Base-by-base conservation (phyloP, 1,140 invertebrate genomes). In the Drosophila subpulchrella region DNA sequence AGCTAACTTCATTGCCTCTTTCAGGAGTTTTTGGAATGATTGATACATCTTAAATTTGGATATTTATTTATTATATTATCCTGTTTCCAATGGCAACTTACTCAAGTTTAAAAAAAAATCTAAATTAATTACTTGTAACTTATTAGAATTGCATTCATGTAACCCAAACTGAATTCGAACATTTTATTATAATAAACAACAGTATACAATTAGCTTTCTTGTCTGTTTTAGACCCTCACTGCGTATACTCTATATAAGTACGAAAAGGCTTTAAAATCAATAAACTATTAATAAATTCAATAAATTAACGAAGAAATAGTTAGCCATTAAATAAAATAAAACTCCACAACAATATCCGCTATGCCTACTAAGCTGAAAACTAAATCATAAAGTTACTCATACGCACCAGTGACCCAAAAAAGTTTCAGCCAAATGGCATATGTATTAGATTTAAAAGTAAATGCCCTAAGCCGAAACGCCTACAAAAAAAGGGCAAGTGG, bases 391-490 rank as follows among this genome's bases (percentile, higher is more conserved):
- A 56, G 13, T 82, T 66, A 82, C 79, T 78, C 75, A 82, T 78
- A 83, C 80, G 80, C 80, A 82, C 80, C 70, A 70, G 59, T 82
- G 80, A 83, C 75, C 79, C 47, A 66, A 65, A 82, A 75, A 58
- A 47, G 50, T 13, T n/a, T n/a, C 8, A 24, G 63, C 61, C 62
- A 54, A 67, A 68, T 47, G n/a, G 4, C 24, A 20, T 54, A 39
- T 50, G 47, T n/a, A 11, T 48, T 44, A n/a, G 32, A 11, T 15
- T 41, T 62, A 42, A 66, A 81, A 75, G n/a, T 38, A 27, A 54
- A 39, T 32, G 72, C 58, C 57, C 67, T n/a, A 71, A 62, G 38
- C 36, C 4, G 12, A 20, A 67, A 39, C 55, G 51, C 61, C 61
- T 36, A 63, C 34, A 32, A 65, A 54, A 48, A 51, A 57, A 41